A percentile compares a stretch with the other conserved stretches of the same genome.
These are phyloP conservation scores for Bombus superbus DNA, from an alignment of 1,140 invertebrate genomes.

Conservation along the genomic window DNA sequence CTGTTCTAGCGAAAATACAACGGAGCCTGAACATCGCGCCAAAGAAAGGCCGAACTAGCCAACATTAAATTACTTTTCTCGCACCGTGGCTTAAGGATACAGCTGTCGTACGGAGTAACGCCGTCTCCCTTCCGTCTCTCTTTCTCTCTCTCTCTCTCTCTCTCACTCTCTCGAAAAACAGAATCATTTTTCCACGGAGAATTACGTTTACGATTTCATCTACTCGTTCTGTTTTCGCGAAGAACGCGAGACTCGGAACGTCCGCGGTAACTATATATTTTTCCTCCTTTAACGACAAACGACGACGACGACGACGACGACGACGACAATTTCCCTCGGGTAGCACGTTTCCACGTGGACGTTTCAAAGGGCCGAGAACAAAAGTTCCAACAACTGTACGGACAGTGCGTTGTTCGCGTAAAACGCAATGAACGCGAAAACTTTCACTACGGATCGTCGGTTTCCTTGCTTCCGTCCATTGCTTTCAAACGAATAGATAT, in stretches of 20 bases:
- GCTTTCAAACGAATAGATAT: neutral
- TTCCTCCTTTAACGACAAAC: neutral
- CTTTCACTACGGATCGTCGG: neutral
- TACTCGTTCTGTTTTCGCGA: neutral
- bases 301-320: neutral
- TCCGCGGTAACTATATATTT: neutral
- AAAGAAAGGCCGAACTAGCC: slow-evolving; percentile 8
- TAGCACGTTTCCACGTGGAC: neutral
- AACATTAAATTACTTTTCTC: slow-evolving; percentile 33
- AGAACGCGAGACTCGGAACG: neutral
- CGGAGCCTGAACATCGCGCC: neutral
- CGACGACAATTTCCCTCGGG: neutral
- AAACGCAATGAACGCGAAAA: neutral
- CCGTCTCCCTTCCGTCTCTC: too few relatives aligned
- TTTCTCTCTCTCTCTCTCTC: neutral
- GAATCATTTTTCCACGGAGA: slow-evolving; percentile 5
- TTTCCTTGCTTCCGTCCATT: neutral
- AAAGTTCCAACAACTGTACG: neutral
- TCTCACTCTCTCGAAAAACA: neutral
- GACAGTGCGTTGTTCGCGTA: neutral
- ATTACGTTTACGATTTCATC: neutral
- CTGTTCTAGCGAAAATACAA: slow-evolving; percentile 3
- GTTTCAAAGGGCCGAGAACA: neutral
- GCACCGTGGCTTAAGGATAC: neutral
- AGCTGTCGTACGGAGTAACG: neutral